Evolutionary conservation across 2,888 invertebrate genomes (phyloP).

Genomic region (Calliphora vomitoria): DNA sequence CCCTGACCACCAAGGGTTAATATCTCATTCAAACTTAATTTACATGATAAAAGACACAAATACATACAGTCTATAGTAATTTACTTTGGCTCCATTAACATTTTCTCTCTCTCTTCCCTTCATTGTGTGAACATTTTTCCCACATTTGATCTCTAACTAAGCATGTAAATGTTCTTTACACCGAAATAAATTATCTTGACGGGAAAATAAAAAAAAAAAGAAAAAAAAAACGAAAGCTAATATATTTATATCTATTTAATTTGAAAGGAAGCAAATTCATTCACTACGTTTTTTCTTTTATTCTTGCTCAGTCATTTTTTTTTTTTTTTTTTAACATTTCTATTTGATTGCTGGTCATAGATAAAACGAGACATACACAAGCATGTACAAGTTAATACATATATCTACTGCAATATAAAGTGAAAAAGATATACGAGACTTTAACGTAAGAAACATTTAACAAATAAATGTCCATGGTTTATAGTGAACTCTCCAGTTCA

Average conservation of each 20-base stretch:
- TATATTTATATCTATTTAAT: conserved; percentile 12
- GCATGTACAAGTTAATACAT: background rate
- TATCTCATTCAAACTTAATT: background rate
- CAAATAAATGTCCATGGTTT: conserved; percentile 13
- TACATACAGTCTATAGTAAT: background rate
- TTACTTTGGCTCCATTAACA: background rate
- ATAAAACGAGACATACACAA: background rate
- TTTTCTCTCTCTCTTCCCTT: background rate
- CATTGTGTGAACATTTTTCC: background rate
- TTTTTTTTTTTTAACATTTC: conserved; percentile 27
- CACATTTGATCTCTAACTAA: conserved; percentile 24
- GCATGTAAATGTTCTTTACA: conserved; percentile 27
- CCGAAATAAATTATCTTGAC: conserved; percentile 23
- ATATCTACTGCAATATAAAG: background rate
- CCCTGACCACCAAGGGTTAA: no score
- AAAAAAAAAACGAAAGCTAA: background rate
- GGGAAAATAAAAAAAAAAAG: background rate
- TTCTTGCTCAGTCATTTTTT: background rate
- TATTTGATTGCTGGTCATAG: conserved; percentile 53
- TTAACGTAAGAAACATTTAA: conserved; percentile 26
- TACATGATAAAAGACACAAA: background rate
- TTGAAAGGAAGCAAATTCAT: background rate
- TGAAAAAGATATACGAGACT: conserved; percentile 1
- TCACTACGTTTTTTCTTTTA: background rate
- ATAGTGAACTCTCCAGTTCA: background rate